phyloP scores from a whole-genome alignment of 37 sponge, comb jelly and placozoan species.

The Oopsacas minuta region DNA sequence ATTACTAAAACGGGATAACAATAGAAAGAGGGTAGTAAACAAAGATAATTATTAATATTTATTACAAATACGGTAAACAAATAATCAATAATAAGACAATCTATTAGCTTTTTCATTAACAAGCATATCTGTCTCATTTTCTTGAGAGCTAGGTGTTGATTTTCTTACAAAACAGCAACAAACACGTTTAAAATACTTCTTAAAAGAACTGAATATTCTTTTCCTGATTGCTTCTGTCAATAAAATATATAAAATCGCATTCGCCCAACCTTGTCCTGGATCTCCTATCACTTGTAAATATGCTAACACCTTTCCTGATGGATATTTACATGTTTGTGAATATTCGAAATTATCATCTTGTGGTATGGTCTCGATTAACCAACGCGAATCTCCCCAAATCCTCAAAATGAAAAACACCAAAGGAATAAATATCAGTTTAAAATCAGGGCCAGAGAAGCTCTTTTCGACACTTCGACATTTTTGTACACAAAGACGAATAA shows the following conservation, averaged over 20 bases:
- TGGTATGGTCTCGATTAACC: not conserved
- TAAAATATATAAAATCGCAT: not conserved
- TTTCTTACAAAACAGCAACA: not conserved
- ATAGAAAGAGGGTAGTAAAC: too few relatives aligned
- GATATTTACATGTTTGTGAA: not conserved
- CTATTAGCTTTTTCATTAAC: not conserved
- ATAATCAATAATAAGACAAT: not conserved
- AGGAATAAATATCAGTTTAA: not conserved
- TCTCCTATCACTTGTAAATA: not conserved
- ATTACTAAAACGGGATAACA: too few relatives aligned
- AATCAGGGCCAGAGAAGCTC: not conserved
- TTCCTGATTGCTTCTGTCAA: not conserved
- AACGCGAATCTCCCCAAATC: conserved; percentile 3
- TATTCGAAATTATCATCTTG: not conserved
- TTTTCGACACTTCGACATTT: not conserved
- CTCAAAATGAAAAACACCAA: not conserved
- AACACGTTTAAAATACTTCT: not conserved
- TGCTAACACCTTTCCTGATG: not conserved
- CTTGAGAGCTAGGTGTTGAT: not conserved
- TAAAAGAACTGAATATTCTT: not conserved
- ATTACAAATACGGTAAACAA: not conserved
- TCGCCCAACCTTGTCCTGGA: not conserved
- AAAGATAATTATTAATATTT: not conserved
- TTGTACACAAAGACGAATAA: not conserved
- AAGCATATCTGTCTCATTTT: not conserved